Base-by-base conservation (phyloP, 2,888 invertebrate genomes). In the Keiferia lycopersicella region DNA sequence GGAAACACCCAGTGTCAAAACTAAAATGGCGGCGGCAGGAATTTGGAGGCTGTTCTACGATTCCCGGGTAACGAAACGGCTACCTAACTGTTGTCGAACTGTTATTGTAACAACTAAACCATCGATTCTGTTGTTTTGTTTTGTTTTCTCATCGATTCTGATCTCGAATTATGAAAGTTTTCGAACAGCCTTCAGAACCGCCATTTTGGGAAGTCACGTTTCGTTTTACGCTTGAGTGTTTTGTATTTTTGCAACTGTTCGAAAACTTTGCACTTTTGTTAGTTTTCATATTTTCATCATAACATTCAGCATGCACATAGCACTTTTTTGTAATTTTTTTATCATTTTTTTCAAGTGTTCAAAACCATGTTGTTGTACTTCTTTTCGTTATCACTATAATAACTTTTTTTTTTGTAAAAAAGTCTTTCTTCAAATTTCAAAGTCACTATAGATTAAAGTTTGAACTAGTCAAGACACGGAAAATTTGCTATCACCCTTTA, bases 161-260 rank as follows among this genome's bases (percentile, higher is more conserved):
- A 77, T 78, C 30, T 34, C 79, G 81, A 76, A 78, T 75, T 79
- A 77, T 79, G 82, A 90, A 93, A 93, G 93, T 93, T 94, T 93
- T 94, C 93, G 94, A 94, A 94, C 94, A 93, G 94, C 94, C 93
- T 93, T 93, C 92, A 92, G 83, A 58, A 84, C 89, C 91, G 91
- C 91, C 91, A 88, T 88, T 87, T 87, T 86, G 78, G 78, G 82
- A 34, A 71, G 76, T 74, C 73, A 73, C 75, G 64, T 75, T 73
- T 79, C 80, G 74, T 72, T 75, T 80, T 71, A 72, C 71, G 74
- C 80, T 82, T 79, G 76, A 78, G 80, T 86, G 78, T 85, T 87
- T 83, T 82, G 77, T 83, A 75, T 76, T 79, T 78, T 78, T 84
- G 87, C 88, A 87, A 91, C 92, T 92, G 92, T 92, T 92, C 92